Conservation (phyloP, 2,888 invertebrate species). For the Zele albiditarsus region DNA sequence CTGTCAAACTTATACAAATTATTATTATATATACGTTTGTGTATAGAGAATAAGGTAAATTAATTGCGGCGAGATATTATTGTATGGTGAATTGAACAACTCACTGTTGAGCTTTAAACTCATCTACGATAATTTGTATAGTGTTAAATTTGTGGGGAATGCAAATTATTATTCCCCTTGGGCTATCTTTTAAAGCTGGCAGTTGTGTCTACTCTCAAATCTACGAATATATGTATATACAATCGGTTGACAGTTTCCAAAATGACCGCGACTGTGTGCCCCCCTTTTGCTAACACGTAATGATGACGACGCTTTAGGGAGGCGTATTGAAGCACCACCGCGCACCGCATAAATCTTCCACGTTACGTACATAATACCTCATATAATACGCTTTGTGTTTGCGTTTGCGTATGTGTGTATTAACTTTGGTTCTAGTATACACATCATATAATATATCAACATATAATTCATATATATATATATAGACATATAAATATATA, state of each 20-base stretch:
- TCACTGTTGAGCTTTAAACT: neutral
- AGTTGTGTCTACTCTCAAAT: neutral
- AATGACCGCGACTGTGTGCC: neutral
- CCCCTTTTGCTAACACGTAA: conserved; percentile 7
- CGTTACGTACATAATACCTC: conserved; percentile 33
- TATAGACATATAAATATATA: conserved; percentile 22
- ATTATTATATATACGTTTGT: neutral
- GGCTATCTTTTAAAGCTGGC: neutral
- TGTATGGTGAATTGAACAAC: neutral
- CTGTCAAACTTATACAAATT: neutral
- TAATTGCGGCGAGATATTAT: neutral
- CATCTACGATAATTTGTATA: neutral
- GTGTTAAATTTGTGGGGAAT: neutral
- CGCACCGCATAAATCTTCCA: conserved; percentile 34
- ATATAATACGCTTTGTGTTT: conserved; percentile 39
- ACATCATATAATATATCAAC: neutral
- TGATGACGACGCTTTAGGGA: conserved; percentile 11
- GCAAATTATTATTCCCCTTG: neutral
- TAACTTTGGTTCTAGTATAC: neutral
- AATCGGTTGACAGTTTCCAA: neutral
- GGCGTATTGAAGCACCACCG: conserved; percentile 25
- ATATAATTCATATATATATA: conserved; percentile 1
- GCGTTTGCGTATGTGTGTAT: conserved; percentile 13
- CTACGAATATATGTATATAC: neutral
- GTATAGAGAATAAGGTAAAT: neutral